phyloP scores from a whole-genome alignment of 2,113 vertebrate genomes.

The Vulpes ferrilata region DNA sequence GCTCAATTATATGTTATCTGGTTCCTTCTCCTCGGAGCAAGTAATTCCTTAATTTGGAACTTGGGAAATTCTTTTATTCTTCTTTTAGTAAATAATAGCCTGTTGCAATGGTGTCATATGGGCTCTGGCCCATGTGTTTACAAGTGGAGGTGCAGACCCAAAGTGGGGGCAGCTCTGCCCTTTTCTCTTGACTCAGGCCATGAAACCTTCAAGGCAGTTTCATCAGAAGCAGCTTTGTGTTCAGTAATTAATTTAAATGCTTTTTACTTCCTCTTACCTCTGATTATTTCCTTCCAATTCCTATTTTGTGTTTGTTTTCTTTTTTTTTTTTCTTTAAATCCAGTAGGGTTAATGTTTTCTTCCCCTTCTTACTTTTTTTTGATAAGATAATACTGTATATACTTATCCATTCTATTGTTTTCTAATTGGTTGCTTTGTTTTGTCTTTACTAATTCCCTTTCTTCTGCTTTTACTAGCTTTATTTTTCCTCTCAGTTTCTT shows the following conservation, averaged over 20 bases:
- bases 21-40: not conserved
- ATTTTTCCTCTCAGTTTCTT: not conserved
- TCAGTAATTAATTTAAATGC: not conserved
- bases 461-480: constrained; percentile 37
- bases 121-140: not conserved
- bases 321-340: not conserved
- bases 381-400: not conserved
- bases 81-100: constrained; percentile 38
- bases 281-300: not conserved
- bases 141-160: not conserved
- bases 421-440: constrained; percentile 14
- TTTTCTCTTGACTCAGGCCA: not conserved
- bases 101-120: not conserved
- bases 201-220: not conserved
- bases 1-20: not conserved
- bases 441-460: constrained; percentile 13
- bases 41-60: constrained; percentile 51
- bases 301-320: not conserved
- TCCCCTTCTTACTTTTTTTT: not conserved
- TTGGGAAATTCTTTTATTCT: constrained; percentile 38
- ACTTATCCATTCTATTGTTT: not conserved
- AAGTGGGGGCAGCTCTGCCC: not conserved
- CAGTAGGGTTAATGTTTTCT: not conserved
- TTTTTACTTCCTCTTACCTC: not conserved
- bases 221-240: not conserved